Base-by-base conservation (phyloP, 37 sponge, comb jelly and placozoan species). In the Lycopodina hypogea region DNA sequence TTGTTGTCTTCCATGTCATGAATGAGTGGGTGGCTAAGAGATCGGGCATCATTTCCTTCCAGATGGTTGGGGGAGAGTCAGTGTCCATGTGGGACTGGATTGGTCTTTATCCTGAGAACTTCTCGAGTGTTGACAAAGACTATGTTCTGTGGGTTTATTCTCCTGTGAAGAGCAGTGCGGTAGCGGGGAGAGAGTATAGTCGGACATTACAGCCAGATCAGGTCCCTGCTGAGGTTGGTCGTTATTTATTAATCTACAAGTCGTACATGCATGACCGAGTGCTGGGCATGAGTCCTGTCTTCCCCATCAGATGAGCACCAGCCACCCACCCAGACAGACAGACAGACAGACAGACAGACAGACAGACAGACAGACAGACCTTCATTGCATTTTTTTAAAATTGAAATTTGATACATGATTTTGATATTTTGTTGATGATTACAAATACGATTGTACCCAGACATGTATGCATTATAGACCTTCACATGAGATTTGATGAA, bases 51-150 rank as follows among this genome's bases (percentile, higher is more conserved):
- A 83, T 91, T 17, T 34, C 37, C 21, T 86, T 91, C 66, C 79
- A 79, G n/a, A 79, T 91, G 11, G 35, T 48, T 4, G 60, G 50
- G 18, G 64, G 68, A 14, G 78, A 79, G 4, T 83, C 61, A 21
- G 50, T 91, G 19, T 86, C 87, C 50, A 55, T 71, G 34, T 87
- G 74, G 62, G 91, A 91, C 66, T 91, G 91, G 91, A 74, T 91
- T 14, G 91, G 84, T 0, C 78, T 91, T 22, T 91, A 83, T 40
- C 83, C 75, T 22, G 24, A 37, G 14, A 37, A 83, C 55, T 86
- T 91, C 33, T 40, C 75, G 3, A 74, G 63, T 58, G 21, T 71
- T 18, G 80, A 91, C 29, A 86, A 69, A 32, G 91, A 91, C 21
- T 74, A 78, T 63, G 40, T 71, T 15, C 79, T 71, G 35, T 86